Evolutionary conservation across 1,140 invertebrate species (phyloP).

Genomic region (Muscidifurax raptorellus): DNA sequence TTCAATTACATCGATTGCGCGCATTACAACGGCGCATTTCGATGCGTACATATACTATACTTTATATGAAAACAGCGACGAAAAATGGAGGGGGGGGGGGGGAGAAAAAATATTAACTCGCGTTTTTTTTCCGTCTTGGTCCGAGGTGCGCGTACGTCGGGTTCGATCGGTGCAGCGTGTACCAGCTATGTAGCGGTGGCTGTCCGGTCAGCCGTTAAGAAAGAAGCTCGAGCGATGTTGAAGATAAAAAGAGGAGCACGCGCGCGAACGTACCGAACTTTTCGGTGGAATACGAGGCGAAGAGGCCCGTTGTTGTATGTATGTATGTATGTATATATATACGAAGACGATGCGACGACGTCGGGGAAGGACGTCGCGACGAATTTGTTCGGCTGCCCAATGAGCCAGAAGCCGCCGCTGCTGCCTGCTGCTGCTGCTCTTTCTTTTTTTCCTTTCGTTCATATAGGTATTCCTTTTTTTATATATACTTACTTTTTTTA

Average conservation of each 20-base stretch:
- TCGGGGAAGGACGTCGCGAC: conserved; percentile 61
- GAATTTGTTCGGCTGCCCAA: conserved; percentile 67
- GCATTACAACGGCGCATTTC: too few relatives aligned
- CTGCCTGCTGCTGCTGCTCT: conserved; percentile 55
- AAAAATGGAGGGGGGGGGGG: too few relatives aligned
- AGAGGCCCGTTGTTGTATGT: not conserved
- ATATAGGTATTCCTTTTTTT: conserved; percentile 38
- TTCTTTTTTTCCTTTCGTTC: conserved; percentile 46
- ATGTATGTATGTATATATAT: conserved; percentile 40
- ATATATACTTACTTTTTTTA: not conserved
- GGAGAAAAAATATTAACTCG: not conserved
- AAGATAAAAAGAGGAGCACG: conserved; percentile 65
- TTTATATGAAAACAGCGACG: too few relatives aligned
- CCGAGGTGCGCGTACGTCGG: conserved; percentile 51
- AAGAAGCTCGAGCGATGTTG: conserved; percentile 68
- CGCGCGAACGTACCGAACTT: conserved; percentile 50
- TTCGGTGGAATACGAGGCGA: not conserved
- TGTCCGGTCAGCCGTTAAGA: conserved; percentile 68
- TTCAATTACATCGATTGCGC: too few relatives aligned
- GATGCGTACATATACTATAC: too few relatives aligned
- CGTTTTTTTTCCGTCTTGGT: conserved; percentile 22
- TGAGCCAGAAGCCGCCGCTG: conserved; percentile 67
- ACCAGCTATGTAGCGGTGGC: conserved; percentile 36
- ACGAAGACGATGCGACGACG: conserved; percentile 58
- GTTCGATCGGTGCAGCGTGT: conserved; percentile 46